Conservation (phyloP, 30 jellyfish, hydroid and myxozoan species). For the Chironex yamaguchii region DNA sequence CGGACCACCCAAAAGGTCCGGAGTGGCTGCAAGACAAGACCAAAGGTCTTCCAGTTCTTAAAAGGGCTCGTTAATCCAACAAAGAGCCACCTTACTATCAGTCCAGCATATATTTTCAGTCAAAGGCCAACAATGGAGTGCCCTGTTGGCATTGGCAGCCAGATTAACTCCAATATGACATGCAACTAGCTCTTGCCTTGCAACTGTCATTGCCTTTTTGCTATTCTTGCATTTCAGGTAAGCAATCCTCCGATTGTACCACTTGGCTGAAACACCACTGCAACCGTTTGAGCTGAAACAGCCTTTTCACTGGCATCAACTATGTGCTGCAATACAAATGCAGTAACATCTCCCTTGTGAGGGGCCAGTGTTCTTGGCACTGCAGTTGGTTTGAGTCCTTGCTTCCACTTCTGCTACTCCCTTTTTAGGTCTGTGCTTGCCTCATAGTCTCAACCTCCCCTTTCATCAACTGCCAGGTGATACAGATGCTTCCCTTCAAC, state of each 20-base stretch:
- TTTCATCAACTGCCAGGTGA: slow-evolving; percentile 52
- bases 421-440: slow-evolving; percentile 25
- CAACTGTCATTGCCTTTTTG: slow-evolving; percentile 53
- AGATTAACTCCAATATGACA: slow-evolving; percentile 53
- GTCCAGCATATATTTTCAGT: slow-evolving; percentile 36
- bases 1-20: no score
- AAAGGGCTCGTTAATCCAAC: slow-evolving; percentile 19
- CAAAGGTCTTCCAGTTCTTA: slow-evolving; percentile 45
- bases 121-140: slow-evolving; percentile 42
- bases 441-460: slow-evolving; percentile 45
- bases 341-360: slow-evolving; percentile 30
- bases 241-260: slow-evolving; percentile 21
- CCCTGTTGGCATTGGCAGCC: slow-evolving; percentile 46
- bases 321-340: slow-evolving; percentile 37
- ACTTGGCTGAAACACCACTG: slow-evolving; percentile 11
- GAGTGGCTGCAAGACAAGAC: no score
- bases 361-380: slow-evolving; percentile 67
- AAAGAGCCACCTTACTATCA: slow-evolving; percentile 37
- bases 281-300: slow-evolving; percentile 40
- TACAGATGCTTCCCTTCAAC: slow-evolving; percentile 54
- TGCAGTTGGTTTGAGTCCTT: not conserved
- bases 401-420: slow-evolving; percentile 32
- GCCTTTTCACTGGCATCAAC: slow-evolving; percentile 65
- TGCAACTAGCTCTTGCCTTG: slow-evolving; percentile 62
- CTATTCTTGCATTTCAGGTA: slow-evolving; percentile 53